Percentiles rank a stretch among this genome's conserved stretches.
phyloP scores from a whole-genome alignment of 2,888 invertebrate species.

The Morpho helenor region DNA sequence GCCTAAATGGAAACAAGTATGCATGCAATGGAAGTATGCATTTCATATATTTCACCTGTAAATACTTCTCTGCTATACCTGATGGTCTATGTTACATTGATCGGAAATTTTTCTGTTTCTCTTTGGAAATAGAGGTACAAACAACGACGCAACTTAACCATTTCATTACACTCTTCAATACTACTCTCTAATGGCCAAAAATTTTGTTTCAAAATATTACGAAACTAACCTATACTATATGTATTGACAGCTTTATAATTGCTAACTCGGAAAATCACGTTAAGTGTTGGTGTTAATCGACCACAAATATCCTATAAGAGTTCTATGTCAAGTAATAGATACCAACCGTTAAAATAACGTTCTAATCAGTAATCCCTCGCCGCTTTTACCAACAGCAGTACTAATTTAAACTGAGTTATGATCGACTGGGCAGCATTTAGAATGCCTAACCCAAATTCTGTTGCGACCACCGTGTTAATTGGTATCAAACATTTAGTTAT shows the following conservation, averaged over 20 bases:
- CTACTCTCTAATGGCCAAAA: too few relatives aligned
- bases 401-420: constrained; percentile 25
- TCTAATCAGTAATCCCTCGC: background rate
- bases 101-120: constrained; percentile 20
- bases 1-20: constrained; percentile 21
- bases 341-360: too few relatives aligned
- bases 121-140: too few relatives aligned
- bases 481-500: constrained; percentile 21
- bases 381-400: constrained; percentile 18
- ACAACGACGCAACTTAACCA: too few relatives aligned
- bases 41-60: constrained; percentile 20
- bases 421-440: constrained; percentile 29
- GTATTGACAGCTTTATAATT: too few relatives aligned
- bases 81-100: constrained; percentile 23
- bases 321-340: too few relatives aligned
- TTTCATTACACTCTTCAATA: too few relatives aligned
- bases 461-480: constrained; percentile 29
- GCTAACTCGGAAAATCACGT: too few relatives aligned
- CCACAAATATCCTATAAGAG: too few relatives aligned
- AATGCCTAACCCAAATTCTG: constrained; percentile 29
- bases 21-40: constrained; percentile 9
- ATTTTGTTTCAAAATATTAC: too few relatives aligned
- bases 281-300: background rate
- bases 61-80: constrained; percentile 16
- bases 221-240: too few relatives aligned